These are phyloP conservation scores for Hyperoplus lanceolatus DNA, from an alignment of 2,797 vertebrate species.

Conservation along the genomic window DNA sequence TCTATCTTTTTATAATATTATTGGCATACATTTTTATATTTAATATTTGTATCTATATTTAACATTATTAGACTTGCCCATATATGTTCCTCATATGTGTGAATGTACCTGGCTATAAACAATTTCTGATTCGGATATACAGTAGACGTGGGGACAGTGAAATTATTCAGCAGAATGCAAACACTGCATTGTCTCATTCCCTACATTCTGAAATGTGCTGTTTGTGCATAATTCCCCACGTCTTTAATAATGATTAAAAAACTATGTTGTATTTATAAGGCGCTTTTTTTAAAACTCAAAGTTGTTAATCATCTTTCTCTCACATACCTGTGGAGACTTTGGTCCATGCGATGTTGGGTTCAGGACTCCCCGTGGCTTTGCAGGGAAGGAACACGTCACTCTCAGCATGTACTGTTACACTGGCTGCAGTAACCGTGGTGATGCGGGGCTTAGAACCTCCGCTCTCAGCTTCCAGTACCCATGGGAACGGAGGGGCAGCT, in stretches of 20 bases:
- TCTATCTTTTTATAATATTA: too few relatives aligned
- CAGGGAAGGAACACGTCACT: constrained; percentile 83
- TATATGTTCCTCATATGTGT: too few relatives aligned
- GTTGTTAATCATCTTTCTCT: neutral
- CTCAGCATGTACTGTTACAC: constrained; percentile 83
- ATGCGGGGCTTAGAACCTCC: constrained; percentile 81
- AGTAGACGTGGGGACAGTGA: neutral
- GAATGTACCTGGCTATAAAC: too few relatives aligned
- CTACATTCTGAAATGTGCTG: neutral
- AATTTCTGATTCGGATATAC: too few relatives aligned
- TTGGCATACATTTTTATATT: too few relatives aligned
- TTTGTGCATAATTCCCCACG: neutral
- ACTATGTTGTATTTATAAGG: too few relatives aligned
- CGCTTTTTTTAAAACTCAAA: too few relatives aligned
- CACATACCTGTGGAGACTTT: constrained; percentile 87
- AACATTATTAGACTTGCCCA: too few relatives aligned
- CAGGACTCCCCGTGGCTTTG: constrained; percentile 81
- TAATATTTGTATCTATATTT: too few relatives aligned
- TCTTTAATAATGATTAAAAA: too few relatives aligned
- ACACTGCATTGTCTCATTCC: neutral
- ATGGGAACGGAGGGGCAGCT: constrained; percentile 77
- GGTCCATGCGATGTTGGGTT: constrained; percentile 84
- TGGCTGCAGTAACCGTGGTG: constrained; percentile 73
- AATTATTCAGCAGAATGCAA: neutral
- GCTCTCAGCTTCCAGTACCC: constrained; percentile 62